A percentile compares a stretch with the other conserved stretches of the same genome.
phyloP scores from a whole-genome alignment of 2,113 vertebrate genomes.

The Alexandromys fortis region DNA sequence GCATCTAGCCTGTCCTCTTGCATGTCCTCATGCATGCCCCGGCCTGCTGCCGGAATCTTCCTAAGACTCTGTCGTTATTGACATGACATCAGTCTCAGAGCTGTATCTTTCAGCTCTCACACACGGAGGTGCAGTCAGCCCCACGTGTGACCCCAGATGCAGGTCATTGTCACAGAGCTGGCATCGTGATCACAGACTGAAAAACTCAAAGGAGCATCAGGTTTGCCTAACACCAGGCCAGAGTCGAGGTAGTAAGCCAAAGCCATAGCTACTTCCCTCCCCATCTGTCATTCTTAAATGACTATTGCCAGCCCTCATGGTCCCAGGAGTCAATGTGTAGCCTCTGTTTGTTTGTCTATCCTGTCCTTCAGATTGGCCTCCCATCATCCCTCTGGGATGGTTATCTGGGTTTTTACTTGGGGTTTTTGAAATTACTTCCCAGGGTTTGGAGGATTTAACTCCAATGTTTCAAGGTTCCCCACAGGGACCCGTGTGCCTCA shows the following conservation, averaged over 20 bases:
- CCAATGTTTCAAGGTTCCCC: too few species aligned
- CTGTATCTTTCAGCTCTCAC: too few species aligned
- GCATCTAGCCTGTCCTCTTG: background rate
- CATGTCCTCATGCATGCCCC: too few species aligned
- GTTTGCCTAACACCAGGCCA: background rate
- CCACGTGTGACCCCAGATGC: too few species aligned
- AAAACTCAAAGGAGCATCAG: background rate
- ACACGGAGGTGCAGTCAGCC: too few species aligned
- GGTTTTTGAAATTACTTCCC: background rate
- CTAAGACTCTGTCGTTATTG: too few species aligned
- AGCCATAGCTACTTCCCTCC: background rate
- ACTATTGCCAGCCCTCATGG: background rate
- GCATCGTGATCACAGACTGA: background rate
- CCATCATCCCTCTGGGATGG: background rate
- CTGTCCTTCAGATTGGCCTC: too few species aligned
- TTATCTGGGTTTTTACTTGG: background rate
- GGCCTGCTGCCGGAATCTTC: too few species aligned
- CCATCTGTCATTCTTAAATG: too few species aligned
- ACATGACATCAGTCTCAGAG: too few species aligned
- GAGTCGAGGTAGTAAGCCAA: background rate
- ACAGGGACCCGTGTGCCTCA: too few species aligned
- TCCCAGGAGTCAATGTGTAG: too few species aligned
- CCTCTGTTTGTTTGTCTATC: background rate
- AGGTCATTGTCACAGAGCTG: background rate
- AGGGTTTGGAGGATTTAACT: background rate